Base-by-base conservation (phyloP, 1,140 invertebrate species). In the Dryas iulia region DNA sequence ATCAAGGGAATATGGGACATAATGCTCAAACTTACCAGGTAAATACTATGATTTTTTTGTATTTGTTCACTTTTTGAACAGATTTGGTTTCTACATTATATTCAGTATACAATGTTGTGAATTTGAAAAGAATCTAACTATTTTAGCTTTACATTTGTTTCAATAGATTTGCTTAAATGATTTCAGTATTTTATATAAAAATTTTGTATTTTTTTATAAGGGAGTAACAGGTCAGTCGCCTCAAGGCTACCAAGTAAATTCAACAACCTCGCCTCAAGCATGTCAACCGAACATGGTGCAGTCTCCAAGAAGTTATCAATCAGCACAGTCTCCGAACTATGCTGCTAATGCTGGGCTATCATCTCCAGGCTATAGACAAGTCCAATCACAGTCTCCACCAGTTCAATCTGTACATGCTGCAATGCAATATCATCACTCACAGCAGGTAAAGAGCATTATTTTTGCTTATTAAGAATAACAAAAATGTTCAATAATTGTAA, bases 351-450 rank as follows among this genome's bases (percentile, higher is more conserved):
- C 86, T 7, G 86, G 78, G 30, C 70, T 92, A 31, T 89, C 91
- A 66, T 84, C 86, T 30, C 83, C 87, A 66, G 84, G 84, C 25
- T 91, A 91, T 60, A 82, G 89, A 73, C 87, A 87, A 81, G 82
- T 89, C 25, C 83, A 81, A 39, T 78, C 84, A 24, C 86, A 88
- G 61, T 88, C 86, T 4, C 85, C 88, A 12, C 87, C 86, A 14
- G 84, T 90, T 81, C 79, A 80, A 24, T 74, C 79, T 59, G 83
- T 85, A 7, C 87, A 89, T 78, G 72, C 79, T 58, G 76, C 86
- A 25, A 88, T 91, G 84, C 88, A 91, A 60, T 90, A 90, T 69
- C 89, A 90, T 72, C 88, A 88, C 63, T 75, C 78, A n/a, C 86
- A 89, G 69, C 87, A 91, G 82, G 87, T 88, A 81, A n/a, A n/a